Base-by-base conservation (phyloP, 1,140 invertebrate species). In the Diachasmimorpha longicaudata region DNA sequence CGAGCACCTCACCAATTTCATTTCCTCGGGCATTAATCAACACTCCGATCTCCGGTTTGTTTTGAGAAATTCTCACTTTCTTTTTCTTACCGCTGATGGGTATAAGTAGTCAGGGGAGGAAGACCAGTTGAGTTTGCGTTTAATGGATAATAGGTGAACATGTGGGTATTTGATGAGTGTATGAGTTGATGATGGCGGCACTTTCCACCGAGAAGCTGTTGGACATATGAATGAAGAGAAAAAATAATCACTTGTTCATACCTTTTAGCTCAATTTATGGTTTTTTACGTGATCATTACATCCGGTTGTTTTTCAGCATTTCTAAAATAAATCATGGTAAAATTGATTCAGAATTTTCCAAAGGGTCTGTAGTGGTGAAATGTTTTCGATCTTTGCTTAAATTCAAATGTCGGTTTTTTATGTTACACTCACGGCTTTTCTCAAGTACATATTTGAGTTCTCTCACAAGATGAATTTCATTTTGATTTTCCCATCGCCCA, bases 11-110 rank as follows among this genome's bases (percentile, higher is more conserved):
- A 75, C 66, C 74, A 82, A 84, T 86, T 86, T 86, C 83, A 83
- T 86, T 87, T 87, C 83, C 82, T 84, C 81, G 48, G 48, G 81
- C 81, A 74, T 83, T 79, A 79, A 79, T 79, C 75, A 75, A 52
- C 44, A 63, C 77, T 37, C n/a, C 42, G 31, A 73, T 74, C 46
- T 68, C 55, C 36, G 19, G 72, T 71, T 72, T 70, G 46, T 78
- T 81, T 52, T 74, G 76, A 77, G 74, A 74, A 73, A 74, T 70
- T 48, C 74, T 76, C 77, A 52, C 74, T 71, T 72, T 72, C 71
- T 58, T 76, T 42, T 75, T 75, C 72, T 72, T 31, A 31, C 31
- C 75, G 71, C 71, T 58, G 39, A 70, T 48, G 55, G 16, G 36
- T 39, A 39, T 13, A 25, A 70, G 37, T 5, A 70, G 31, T 63